Evolutionary conservation across 2,113 vertebrate species (phyloP).

Genomic region (Mohoua ochrocephala): DNA sequence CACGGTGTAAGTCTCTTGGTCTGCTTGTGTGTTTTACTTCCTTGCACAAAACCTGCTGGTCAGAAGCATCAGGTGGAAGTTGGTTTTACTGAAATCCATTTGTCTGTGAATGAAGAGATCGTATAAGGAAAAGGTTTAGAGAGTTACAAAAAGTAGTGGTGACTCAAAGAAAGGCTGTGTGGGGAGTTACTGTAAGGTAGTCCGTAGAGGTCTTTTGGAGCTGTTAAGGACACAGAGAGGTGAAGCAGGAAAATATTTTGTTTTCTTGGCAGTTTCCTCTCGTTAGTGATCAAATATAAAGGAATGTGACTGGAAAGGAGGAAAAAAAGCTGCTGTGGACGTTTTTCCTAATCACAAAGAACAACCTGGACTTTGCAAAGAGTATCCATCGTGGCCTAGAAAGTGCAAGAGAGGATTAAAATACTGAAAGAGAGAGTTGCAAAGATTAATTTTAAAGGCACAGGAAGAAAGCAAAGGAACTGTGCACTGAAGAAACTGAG

Average conservation of each 20-base stretch:
- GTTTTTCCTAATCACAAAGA: neutral
- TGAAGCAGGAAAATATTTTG: neutral
- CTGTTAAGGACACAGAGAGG: neutral
- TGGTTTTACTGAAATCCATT: neutral
- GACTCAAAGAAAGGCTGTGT: neutral
- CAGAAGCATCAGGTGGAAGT: neutral
- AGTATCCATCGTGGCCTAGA: accelerated
- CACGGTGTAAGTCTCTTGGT: neutral
- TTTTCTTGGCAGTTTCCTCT: neutral
- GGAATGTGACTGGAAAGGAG: neutral
- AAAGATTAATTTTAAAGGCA: neutral
- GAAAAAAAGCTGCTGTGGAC: neutral
- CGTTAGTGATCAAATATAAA: neutral
- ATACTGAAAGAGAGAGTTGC: neutral
- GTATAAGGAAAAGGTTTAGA: neutral
- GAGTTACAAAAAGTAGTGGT: neutral
- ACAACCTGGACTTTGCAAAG: neutral
- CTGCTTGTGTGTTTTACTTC: neutral
- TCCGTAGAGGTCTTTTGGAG: neutral
- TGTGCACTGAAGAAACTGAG: neutral
- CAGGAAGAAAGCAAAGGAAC: neutral
- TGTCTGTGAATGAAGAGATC: neutral
- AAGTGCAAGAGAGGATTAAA: neutral
- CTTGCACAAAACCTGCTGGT: neutral
- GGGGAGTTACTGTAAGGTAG: too few relatives aligned